Evolutionary conservation across 92 coral and sea anemone genomes (phyloP), one percentile per base, ranked within the genome.

Genomic region (Epizoanthus stellaris): DNA sequence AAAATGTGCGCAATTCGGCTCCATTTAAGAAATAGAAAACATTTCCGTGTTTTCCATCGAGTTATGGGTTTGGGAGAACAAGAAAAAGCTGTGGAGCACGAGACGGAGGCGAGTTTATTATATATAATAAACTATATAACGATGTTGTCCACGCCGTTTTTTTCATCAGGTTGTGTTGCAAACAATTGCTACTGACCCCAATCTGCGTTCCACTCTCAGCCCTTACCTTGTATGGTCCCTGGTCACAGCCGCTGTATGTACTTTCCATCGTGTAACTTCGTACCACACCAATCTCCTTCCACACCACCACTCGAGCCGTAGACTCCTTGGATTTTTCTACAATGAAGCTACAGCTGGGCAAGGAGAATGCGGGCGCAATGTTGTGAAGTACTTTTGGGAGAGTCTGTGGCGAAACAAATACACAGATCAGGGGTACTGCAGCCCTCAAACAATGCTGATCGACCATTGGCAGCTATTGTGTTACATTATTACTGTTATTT

Each of bases 241-340:
- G 99, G 67, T 97, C 99, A 59, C 98, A 89, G 56, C 99, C 99
- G 72, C 99, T 91, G 90, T 97, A 97, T 17, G 98, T 94, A 72
- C 95, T 97, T 73, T 97, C 99, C 99, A 97, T 97, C 4, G 99
- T 97, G 75, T 97, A 97, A 80, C 99, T 97, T 11, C 99, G 76
- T 15, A 80, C 74, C 17, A 97, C 99, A 1, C 99, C 99, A 23
- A 97, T 89, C 90, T 97, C 99, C 87, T 88, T 84, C 99, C 99
- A 97, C 49, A 97, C 99, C 12, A 97, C 99, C 17, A 97, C 99
- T 36, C 99, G 91, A 42, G 99, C 99, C 3, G 99, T 93, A 0
- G 98, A 91, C 67, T 97, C 99, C 82, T 97, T 97, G 14, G 99
- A 91, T 12, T 90, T 91, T 62, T 97, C 99, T 16, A 97, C 98